Evolutionary conservation across 2,113 vertebrate species (phyloP).

Genomic region (Aptenodytes patagonicus): DNA sequence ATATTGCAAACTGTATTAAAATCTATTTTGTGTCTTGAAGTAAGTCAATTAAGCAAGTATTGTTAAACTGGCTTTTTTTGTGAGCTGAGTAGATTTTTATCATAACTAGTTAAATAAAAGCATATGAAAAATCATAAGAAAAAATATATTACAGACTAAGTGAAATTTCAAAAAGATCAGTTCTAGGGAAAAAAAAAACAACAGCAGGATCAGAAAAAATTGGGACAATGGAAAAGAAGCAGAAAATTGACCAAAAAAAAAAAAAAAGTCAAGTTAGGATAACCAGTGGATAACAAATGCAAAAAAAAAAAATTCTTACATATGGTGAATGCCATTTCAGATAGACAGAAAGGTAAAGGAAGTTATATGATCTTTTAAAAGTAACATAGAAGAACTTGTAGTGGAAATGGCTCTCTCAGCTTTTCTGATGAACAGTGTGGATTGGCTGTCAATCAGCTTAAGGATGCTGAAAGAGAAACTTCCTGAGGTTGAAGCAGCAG

Average conservation of each 20-base stretch:
- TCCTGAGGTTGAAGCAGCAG: background rate
- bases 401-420: background rate
- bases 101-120: background rate
- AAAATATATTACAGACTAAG: background rate
- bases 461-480: background rate
- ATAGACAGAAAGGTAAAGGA: background rate
- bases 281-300: background rate
- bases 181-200: background rate
- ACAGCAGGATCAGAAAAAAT: background rate
- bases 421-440: background rate
- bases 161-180: background rate
- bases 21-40: background rate
- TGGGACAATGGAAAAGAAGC: background rate
- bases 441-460: background rate
- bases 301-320: background rate
- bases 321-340: background rate
- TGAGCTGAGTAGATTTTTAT: background rate
- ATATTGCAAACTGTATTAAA: background rate
- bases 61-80: background rate
- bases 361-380: slow-evolving; percentile 4
- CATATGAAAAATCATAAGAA: background rate
- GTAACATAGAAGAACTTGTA: background rate
- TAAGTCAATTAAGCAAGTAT: background rate
- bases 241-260: background rate
- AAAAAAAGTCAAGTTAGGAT: background rate